Percentiles rank a stretch among this genome's conserved stretches.
Conservation (phyloP, 2,797 vertebrate genomes). For the Eupleurogrammus muticus region DNA sequence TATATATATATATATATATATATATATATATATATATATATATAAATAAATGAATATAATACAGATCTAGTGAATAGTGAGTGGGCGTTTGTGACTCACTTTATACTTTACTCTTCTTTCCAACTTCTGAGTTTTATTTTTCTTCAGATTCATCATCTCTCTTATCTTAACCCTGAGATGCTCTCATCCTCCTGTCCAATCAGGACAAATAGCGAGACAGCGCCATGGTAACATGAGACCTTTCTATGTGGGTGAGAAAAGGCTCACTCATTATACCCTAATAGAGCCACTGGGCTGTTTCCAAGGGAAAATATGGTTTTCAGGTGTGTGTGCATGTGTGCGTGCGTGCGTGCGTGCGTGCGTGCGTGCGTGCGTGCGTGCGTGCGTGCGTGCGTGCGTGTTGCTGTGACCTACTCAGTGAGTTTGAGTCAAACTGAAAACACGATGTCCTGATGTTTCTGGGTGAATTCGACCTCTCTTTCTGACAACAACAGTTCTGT, state of each 20-base stretch:
- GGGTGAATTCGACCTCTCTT: slow-evolving; percentile 35
- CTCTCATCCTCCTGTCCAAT: slow-evolving; percentile 59
- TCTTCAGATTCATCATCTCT: slow-evolving; percentile 22
- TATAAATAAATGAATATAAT: too few relatives aligned
- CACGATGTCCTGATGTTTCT: slow-evolving; percentile 47
- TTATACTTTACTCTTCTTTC: slow-evolving; percentile 1
- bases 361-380: slow-evolving; percentile 30
- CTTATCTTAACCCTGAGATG: slow-evolving; percentile 34
- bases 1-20: too few relatives aligned
- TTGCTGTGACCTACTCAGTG: slow-evolving; percentile 39
- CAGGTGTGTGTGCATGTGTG: slow-evolving; percentile 61
- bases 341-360: slow-evolving; percentile 42
- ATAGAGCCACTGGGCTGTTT: slow-evolving; percentile 78
- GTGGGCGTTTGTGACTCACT: background rate
- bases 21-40: too few relatives aligned
- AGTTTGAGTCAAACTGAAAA: slow-evolving; percentile 50
- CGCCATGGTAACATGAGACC: slow-evolving; percentile 78
- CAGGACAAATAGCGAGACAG: slow-evolving; percentile 48
- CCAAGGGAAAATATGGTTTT: slow-evolving; percentile 85
- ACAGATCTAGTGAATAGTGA: background rate
- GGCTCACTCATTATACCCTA: slow-evolving; percentile 71
- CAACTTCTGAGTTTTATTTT: background rate
- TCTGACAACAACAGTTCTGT: slow-evolving; percentile 33
- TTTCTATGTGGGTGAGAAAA: slow-evolving; percentile 74
- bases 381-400: slow-evolving; percentile 34